Conservation (phyloP, 2,797 vertebrate genomes). For the Gadopsis marmoratus region DNA sequence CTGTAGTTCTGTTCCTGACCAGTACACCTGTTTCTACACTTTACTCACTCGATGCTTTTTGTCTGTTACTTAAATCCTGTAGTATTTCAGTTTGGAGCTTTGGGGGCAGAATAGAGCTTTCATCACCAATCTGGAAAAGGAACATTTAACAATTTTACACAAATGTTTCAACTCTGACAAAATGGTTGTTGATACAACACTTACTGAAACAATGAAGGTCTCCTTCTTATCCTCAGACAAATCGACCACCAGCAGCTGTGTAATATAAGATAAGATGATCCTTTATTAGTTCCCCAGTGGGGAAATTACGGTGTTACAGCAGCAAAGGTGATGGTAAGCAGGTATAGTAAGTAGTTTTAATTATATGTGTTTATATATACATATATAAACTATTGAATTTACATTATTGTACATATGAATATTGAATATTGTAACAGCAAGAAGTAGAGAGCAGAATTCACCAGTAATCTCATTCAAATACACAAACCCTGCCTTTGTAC, state of each 20-base stretch:
- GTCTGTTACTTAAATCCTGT: slow-evolving; percentile 76
- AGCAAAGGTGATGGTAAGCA: too few relatives aligned
- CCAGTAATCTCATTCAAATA: not conserved
- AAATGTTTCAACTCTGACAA: not conserved
- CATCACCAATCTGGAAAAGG: slow-evolving; percentile 88
- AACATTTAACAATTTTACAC: not conserved
- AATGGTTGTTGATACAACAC: not conserved
- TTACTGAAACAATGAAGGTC: slow-evolving; percentile 89
- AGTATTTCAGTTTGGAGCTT: slow-evolving; percentile 91
- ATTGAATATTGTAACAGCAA: slow-evolving; percentile 57
- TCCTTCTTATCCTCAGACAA: slow-evolving; percentile 84
- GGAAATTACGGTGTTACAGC: too few relatives aligned
- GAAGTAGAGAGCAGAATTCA: not conserved
- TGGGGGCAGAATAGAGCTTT: slow-evolving; percentile 89
- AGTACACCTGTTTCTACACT: not conserved
- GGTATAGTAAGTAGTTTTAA: too few relatives aligned
- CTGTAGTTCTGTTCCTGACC: accelerated
- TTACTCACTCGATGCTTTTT: slow-evolving; percentile 75
- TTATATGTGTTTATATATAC: too few relatives aligned
- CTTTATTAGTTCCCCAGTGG: too few relatives aligned
- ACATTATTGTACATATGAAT: too few relatives aligned
- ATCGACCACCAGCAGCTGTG: slow-evolving; percentile 93
- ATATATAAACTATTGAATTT: too few relatives aligned
- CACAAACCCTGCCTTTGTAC: too few relatives aligned
- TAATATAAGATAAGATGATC: too few relatives aligned